phyloP scores from a whole-genome alignment of 2,888 invertebrate genomes.

The Epirrita christyi region DNA sequence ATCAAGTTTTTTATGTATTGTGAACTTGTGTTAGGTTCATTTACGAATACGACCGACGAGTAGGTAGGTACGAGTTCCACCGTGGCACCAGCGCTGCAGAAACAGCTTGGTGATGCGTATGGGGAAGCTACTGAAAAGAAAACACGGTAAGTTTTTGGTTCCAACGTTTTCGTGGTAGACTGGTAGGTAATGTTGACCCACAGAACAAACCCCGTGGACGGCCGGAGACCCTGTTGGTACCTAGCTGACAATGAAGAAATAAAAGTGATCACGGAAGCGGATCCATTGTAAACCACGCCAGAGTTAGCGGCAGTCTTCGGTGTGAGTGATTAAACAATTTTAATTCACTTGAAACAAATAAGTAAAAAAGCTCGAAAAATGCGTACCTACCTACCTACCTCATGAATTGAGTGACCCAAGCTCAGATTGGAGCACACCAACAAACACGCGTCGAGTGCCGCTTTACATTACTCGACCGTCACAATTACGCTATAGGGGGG shows the following conservation, averaged over 20 bases:
- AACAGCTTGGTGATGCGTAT: too few relatives aligned
- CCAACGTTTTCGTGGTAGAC: background rate
- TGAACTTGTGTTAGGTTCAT: too few relatives aligned
- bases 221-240: slow-evolving; percentile 12
- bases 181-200: slow-evolving; percentile 35
- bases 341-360: slow-evolving; percentile 37
- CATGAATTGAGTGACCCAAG: too few relatives aligned
- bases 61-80: too few relatives aligned
- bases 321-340: slow-evolving; percentile 36
- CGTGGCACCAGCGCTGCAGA: too few relatives aligned
- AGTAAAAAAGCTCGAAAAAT: slow-evolving; percentile 22
- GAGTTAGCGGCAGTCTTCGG: slow-evolving; percentile 38
- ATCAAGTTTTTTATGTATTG: too few relatives aligned
- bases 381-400: too few relatives aligned
- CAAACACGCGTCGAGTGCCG: background rate
- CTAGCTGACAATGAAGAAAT: slow-evolving; percentile 25
- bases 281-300: slow-evolving; percentile 38
- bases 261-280: slow-evolving; percentile 28
- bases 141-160: too few relatives aligned
- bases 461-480: slow-evolving; percentile 1
- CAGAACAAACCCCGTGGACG: slow-evolving; percentile 26
- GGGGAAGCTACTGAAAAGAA: too few relatives aligned
- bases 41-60: too few relatives aligned
- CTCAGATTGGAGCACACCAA: too few relatives aligned
- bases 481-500: slow-evolving; percentile 2